Evolutionary conservation across 2,888 invertebrate species (phyloP), one percentile per base, ranked within the genome.

Genomic region (Polyploca ridens): DNA sequence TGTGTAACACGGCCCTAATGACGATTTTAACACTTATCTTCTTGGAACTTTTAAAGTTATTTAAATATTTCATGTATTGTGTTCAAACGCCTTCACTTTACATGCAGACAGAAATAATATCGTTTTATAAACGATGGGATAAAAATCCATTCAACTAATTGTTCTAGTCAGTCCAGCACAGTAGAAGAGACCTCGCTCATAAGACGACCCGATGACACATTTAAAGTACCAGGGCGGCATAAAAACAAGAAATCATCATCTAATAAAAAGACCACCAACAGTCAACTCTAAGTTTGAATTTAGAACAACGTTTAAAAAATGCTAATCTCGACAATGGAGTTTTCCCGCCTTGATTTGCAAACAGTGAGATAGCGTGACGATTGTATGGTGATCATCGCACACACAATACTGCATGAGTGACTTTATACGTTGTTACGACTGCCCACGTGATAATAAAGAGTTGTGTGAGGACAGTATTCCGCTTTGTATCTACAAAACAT

Each of bases 291-390:
- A 74, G 80, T 86, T 87, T 80, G 79, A 87, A 88, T 88, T 89
- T 87, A 83, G 88, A 87, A 86, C 82, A 75, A 14, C 79, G 79
- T 84, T 85, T 79, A 85, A 87, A 84, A 82, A 81, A 83, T 88
- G 87, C 86, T 90, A 90, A 90, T 90, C 84, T 69, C 66, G 74
- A 83, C 84, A 83, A 85, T 86, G 87, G 85, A 78, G 82, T 73
- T 74, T 41, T 73, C 75, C 79, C 80, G 79, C 82, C 85, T 86
- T 89, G 88, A 93, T 92, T 93, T 93, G 93, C 92, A 91, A 90
- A 91, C 91, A 90, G 90, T 84, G 84, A 85, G 77, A 68, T 76
- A 83, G 80, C 75, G 83, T 89, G 86, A 86, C 90, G 87, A 91
- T 93, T 93, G 92, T 93, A 93, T 93, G 91, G 78, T 90, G 93